Conservation (phyloP, 2,888 invertebrate species). For the Eucera pruinosa region DNA sequence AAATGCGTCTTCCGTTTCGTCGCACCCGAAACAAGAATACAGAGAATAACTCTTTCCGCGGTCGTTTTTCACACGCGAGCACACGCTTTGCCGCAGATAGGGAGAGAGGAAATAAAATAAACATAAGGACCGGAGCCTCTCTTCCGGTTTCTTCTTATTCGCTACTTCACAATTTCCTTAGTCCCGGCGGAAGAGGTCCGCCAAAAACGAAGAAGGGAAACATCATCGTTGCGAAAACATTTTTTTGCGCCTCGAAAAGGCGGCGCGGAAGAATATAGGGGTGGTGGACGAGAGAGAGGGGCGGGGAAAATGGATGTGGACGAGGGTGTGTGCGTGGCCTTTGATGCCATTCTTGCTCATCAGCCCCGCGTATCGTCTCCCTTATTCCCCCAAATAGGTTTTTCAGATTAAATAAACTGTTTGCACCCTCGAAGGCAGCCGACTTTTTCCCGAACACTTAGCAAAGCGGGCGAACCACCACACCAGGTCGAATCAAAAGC, state of each 20-base stretch:
- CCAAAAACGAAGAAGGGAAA: constrained; percentile 1
- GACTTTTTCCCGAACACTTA: constrained; percentile 50
- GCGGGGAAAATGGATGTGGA: constrained; percentile 44
- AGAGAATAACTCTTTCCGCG: too few relatives aligned
- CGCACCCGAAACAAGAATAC: too few relatives aligned
- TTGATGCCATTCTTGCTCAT: constrained; percentile 66
- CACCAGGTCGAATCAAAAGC: constrained; percentile 35
- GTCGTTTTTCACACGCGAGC: not conserved
- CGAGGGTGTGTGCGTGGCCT: constrained; percentile 40
- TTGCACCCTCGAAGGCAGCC: constrained; percentile 59
- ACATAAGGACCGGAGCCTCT: constrained; percentile 7
- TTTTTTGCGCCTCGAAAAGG: not conserved
- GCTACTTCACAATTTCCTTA: not conserved
- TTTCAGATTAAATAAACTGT: constrained; percentile 66
- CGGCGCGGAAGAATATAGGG: not conserved
- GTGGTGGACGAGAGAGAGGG: not conserved
- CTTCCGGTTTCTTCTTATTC: not conserved
- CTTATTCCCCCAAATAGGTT: constrained; percentile 62
- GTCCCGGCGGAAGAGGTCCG: not conserved
- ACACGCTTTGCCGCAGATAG: constrained; percentile 4
- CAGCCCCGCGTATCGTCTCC: constrained; percentile 53
- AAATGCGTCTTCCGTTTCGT: too few relatives aligned
- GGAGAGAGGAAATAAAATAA: constrained; percentile 1
- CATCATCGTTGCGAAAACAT: constrained; percentile 28
- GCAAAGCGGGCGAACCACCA: constrained; percentile 41